These are phyloP conservation scores for Drosophila formosana DNA, from an alignment of 2,888 invertebrate species.

Conservation along the genomic window DNA sequence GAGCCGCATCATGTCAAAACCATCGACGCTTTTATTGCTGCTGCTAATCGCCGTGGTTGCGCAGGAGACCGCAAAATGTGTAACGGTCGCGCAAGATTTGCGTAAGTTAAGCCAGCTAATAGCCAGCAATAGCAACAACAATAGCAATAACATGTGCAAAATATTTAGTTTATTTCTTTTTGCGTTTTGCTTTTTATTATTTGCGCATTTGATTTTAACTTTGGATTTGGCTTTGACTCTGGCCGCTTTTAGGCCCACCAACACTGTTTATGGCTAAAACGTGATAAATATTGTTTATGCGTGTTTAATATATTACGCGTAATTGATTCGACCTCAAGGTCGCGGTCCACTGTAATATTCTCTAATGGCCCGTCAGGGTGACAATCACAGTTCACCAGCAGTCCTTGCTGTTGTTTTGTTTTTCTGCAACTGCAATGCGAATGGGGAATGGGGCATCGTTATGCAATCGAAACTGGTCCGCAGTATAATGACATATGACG, in stretches of 20 bases:
- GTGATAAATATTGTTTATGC: slow-evolving; percentile 62
- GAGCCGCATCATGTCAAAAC: slow-evolving; percentile 53
- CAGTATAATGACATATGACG: slow-evolving; percentile 26
- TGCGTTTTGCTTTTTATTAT: slow-evolving; percentile 10
- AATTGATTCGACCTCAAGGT: slow-evolving; percentile 50
- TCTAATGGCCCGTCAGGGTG: slow-evolving; percentile 38
- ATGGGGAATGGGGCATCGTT: slow-evolving; percentile 30
- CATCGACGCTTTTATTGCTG: slow-evolving; percentile 47
- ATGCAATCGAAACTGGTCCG: slow-evolving; percentile 55
- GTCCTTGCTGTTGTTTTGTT: slow-evolving; percentile 2
- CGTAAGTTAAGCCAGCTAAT: slow-evolving; percentile 74
- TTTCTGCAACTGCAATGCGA: neutral
- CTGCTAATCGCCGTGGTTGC: slow-evolving; percentile 69
- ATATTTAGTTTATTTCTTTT: slow-evolving; percentile 31
- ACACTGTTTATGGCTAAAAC: slow-evolving; percentile 62
- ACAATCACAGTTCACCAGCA: slow-evolving; percentile 21
- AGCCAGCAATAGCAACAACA: slow-evolving; percentile 8
- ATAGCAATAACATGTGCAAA: slow-evolving; percentile 45
- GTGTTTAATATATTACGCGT: slow-evolving; percentile 34
- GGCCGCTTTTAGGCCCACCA: slow-evolving; percentile 25
- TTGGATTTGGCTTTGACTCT: slow-evolving; percentile 29
- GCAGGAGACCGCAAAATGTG: slow-evolving; percentile 54
- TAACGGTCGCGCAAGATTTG: slow-evolving; percentile 78
- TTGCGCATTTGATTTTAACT: slow-evolving; percentile 29
- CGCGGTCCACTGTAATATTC: slow-evolving; percentile 43